Base-by-base conservation (phyloP, 2,113 vertebrate genomes). In the Astatotilapia flaviijosephi region DNA sequence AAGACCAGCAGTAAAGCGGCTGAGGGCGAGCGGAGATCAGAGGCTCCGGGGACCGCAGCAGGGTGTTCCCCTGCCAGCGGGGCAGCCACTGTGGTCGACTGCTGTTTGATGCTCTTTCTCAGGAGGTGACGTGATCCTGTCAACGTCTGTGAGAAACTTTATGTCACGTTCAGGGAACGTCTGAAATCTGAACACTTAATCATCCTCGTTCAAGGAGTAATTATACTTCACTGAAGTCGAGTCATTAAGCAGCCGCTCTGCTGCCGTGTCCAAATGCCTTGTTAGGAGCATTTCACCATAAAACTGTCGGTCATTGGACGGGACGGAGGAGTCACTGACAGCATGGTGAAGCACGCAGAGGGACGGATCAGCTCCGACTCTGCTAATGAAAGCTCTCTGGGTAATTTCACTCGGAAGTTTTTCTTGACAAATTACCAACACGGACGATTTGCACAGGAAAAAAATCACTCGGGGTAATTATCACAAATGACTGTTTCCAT, bases 381-480 rank as follows among this genome's bases (percentile, higher is more conserved):
- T 11, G 40, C 51, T 62, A 5, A 83, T 82, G 6, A 86, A 83
- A 91, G 42, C 83, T 45, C 31, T 77, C 82, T 79, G 89, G 56
- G 3, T 88, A 58, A 88, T 92, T 93, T 87, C 83, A 91, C 84
- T 4, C 17, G 47, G 82, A 91, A 82, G 89, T 88, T 92, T 83
- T 87, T 86, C 89, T 89, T 86, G 83, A 92, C 87, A 83, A 85
- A 92, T 93, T 85, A 85, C 87, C 84, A 86, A 91, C 83, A 87
- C 4, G 65, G 85, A 75, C 83, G 26, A 88, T 91, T 93, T 89
- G 91, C 80, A 51, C 7, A 5, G 82, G 80, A 91, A 82, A 82
- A 87, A 83, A 86, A 86, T 86, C 26, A 82, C 80, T 31, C 42
- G 23, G 47, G 37, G 35, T 56, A 83, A 90, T 93, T 93, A 92